Evolutionary conservation across 2,113 vertebrate species (phyloP).

Genomic region (Oxyura jamaicensis): DNA sequence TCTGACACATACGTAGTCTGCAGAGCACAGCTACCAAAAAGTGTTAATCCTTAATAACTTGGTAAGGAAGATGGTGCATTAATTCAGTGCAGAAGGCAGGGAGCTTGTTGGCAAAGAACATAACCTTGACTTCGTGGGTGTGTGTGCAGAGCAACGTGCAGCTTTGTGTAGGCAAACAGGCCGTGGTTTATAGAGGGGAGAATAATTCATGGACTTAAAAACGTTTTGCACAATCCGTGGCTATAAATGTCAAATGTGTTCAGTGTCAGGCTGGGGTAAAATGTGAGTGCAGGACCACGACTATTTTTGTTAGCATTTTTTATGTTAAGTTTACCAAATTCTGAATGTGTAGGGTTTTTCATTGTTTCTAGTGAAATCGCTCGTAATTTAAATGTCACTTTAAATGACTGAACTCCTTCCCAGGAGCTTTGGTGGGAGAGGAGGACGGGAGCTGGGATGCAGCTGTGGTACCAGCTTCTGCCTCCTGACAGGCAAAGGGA

Average conservation of each 20-base stretch:
- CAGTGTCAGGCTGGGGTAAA: not conserved
- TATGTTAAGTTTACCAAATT: not conserved
- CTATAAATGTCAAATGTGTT: not conserved
- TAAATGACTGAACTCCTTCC: no score
- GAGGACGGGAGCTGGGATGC: not conserved
- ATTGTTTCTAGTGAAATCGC: rapidly evolving
- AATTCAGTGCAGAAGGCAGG: not conserved
- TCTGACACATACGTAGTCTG: not conserved
- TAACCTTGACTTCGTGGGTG: not conserved
- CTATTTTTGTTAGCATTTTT: not conserved
- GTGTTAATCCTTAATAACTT: not conserved
- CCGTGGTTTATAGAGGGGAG: not conserved
- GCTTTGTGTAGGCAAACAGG: not conserved
- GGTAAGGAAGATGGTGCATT: not conserved
- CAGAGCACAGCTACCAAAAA: not conserved
- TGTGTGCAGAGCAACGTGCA: not conserved
- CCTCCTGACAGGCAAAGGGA: not conserved
- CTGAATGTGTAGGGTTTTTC: not conserved
- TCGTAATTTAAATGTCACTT: no score
- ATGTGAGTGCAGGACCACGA: not conserved
- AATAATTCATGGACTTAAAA: not conserved
- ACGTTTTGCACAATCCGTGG: not conserved
- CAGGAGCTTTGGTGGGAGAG: not conserved
- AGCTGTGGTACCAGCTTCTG: not conserved
- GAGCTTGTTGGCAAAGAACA: not conserved